Evolutionary conservation across 2,797 vertebrate genomes (phyloP).

Genomic region (Galagoides demidoff): DNA sequence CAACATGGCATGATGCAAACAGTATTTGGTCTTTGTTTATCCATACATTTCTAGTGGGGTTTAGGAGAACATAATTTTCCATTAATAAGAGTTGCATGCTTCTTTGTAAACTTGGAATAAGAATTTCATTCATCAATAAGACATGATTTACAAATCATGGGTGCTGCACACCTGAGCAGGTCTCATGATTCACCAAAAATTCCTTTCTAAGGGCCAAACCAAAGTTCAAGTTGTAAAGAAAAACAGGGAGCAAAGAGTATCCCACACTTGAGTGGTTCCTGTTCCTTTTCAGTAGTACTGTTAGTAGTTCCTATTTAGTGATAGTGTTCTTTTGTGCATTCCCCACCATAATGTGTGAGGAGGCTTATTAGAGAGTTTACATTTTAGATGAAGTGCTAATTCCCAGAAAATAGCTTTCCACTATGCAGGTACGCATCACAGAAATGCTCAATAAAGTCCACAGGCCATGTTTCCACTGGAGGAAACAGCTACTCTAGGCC

Average conservation of each 20-base stretch:
- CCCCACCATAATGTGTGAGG: not conserved
- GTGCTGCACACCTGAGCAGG: too few species aligned
- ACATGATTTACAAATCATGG: not conserved
- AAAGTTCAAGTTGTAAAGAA: not conserved
- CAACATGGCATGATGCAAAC: not conserved
- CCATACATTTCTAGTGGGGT: not conserved
- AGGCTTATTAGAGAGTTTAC: not conserved
- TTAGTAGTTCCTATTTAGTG: not conserved
- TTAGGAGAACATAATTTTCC: conserved; percentile 17
- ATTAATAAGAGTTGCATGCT: not conserved
- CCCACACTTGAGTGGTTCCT: not conserved
- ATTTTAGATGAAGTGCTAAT: not conserved
- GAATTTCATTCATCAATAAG: not conserved
- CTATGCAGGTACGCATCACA: not conserved
- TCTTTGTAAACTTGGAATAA: not conserved
- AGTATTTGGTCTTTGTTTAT: not conserved
- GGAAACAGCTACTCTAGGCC: not conserved
- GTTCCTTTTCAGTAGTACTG: not conserved
- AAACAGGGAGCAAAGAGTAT: not conserved
- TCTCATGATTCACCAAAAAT: not conserved
- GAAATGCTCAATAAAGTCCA: not conserved
- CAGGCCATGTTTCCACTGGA: not conserved
- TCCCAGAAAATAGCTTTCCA: not conserved
- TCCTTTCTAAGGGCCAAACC: not conserved
- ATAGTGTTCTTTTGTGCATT: not conserved